Conservation (phyloP, 2,797 vertebrate genomes). For the Rhinatrema bivittatum region DNA sequence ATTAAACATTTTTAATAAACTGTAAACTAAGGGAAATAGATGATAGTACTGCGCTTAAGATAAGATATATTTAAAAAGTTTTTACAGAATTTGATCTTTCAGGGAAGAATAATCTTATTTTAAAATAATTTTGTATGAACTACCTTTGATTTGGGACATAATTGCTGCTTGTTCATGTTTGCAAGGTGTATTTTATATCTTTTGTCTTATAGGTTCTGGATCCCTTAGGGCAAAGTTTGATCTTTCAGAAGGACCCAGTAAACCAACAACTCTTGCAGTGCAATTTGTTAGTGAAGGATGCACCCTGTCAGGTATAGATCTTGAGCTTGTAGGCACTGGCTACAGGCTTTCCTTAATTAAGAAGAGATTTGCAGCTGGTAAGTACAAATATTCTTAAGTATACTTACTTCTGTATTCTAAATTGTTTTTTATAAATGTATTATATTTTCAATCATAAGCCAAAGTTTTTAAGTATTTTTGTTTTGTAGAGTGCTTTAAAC, state of each 20-base stretch:
- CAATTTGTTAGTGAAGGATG: constrained; percentile 88
- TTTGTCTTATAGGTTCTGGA: constrained; percentile 71
- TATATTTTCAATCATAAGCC: not conserved
- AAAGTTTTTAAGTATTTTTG: not conserved
- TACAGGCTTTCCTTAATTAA: constrained; percentile 91
- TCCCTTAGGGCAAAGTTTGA: constrained; percentile 94
- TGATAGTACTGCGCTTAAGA: too few relatives aligned
- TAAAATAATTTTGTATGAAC: too few relatives aligned
- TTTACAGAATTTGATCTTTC: too few relatives aligned
- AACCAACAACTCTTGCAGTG: constrained; percentile 83
- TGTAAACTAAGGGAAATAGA: too few relatives aligned
- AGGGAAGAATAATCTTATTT: too few relatives aligned
- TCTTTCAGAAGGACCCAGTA: constrained; percentile 82
- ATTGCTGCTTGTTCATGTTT: too few relatives aligned
- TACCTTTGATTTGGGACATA: too few relatives aligned
- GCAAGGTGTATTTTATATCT: too few relatives aligned
- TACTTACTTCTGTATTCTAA: not conserved
- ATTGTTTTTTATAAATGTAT: not conserved
- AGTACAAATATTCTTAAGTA: constrained; percentile 5
- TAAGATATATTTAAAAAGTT: too few relatives aligned
- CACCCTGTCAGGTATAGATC: constrained; percentile 84
- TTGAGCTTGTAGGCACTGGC: constrained; percentile 82
- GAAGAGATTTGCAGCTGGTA: constrained; percentile 94
- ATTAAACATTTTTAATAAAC: too few relatives aligned
- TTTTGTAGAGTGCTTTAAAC: not conserved